A percentile compares a stretch with the other conserved stretches of the same genome.
These are phyloP conservation scores for Musca domestica DNA, from an alignment of 1,140 invertebrate species.

Conservation along the genomic window DNA sequence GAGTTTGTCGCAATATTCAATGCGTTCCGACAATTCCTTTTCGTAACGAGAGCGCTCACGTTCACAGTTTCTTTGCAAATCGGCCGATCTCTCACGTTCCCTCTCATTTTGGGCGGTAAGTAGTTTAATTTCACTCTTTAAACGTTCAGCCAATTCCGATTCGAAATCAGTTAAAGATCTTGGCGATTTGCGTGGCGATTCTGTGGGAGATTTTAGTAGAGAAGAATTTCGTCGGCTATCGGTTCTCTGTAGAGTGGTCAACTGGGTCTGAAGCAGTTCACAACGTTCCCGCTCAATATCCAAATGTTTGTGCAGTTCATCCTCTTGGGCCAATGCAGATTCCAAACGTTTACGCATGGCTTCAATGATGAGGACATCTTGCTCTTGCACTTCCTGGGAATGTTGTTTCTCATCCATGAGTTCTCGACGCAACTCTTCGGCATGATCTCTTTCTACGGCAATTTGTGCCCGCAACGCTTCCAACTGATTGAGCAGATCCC, in stretches of 20 bases:
- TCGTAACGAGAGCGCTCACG: constrained; percentile 55
- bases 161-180: constrained; percentile 47
- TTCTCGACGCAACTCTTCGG: constrained; percentile 54
- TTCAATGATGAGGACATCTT: constrained; percentile 63
- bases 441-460: constrained; percentile 54
- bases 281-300: constrained; percentile 58
- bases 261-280: constrained; percentile 56
- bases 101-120: constrained; percentile 57
- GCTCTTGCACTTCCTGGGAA: constrained; percentile 57
- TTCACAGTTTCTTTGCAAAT: constrained; percentile 54
- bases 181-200: constrained; percentile 45
- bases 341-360: constrained; percentile 64
- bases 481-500: constrained; percentile 46
- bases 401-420: constrained; percentile 58
- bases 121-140: constrained; percentile 57
- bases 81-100: constrained; percentile 54
- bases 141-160: constrained; percentile 53
- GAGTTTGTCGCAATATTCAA: constrained; percentile 59
- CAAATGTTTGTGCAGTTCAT: constrained; percentile 61
- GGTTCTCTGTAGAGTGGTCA: constrained; percentile 43
- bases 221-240: constrained; percentile 45
- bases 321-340: constrained; percentile 61
- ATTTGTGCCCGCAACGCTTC: constrained; percentile 54
- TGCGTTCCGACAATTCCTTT: constrained; percentile 58
- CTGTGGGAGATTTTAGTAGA: constrained; percentile 41